Evolutionary conservation across 2,113 vertebrate species (phyloP).

Genomic region (Electrona antarctica): DNA sequence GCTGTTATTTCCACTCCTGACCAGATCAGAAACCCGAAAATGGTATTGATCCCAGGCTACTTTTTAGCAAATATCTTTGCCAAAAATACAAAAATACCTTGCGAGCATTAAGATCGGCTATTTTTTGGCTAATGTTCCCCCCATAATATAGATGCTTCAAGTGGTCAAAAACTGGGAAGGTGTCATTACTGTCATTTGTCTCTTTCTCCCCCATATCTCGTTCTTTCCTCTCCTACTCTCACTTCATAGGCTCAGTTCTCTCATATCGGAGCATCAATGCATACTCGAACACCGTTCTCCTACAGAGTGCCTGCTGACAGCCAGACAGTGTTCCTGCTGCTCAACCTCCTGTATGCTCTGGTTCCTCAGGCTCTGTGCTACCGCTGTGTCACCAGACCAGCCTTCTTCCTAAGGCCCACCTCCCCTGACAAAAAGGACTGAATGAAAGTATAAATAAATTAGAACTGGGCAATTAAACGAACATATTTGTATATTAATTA

Average conservation of each 20-base stretch:
- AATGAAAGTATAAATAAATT: slow-evolving; percentile 35
- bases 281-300: slow-evolving; percentile 92
- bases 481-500: too few species aligned
- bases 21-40: too few species aligned
- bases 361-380: slow-evolving; percentile 92
- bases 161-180: too few species aligned
- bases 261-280: slow-evolving; percentile 92
- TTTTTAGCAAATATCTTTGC: too few species aligned
- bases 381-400: slow-evolving; percentile 85
- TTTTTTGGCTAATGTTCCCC: too few species aligned
- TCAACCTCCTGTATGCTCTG: slow-evolving; percentile 86
- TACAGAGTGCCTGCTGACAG: slow-evolving; percentile 89
- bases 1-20: too few species aligned
- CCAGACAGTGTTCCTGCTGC: slow-evolving; percentile 82
- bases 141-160: neutral
- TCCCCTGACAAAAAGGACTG: slow-evolving; percentile 59
- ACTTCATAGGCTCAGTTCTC: slow-evolving; percentile 88
- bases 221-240: slow-evolving; percentile 16
- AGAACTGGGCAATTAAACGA: too few species aligned
- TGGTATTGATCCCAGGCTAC: too few species aligned
- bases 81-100: too few species aligned
- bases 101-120: too few species aligned
- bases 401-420: slow-evolving; percentile 85
- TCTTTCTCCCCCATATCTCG: slow-evolving; percentile 10
- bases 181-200: neutral